A percentile compares a stretch with the other conserved stretches of the same genome.
phyloP scores from a whole-genome alignment of 2,888 invertebrate genomes.

The Hetaerina titia region DNA sequence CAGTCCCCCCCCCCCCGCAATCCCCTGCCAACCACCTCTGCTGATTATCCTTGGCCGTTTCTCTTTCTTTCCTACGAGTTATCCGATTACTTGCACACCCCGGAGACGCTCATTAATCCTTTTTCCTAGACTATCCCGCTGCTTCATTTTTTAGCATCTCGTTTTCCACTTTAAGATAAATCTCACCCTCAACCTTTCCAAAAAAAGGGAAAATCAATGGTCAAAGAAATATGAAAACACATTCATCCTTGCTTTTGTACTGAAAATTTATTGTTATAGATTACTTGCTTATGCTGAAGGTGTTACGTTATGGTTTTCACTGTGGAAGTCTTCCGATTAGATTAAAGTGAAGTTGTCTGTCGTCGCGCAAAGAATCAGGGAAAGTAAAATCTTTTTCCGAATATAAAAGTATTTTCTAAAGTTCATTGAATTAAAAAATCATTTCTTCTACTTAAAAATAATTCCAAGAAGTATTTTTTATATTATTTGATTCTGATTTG shows the following conservation, averaged over 20 bases:
- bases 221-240: neutral
- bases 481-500: too few relatives aligned
- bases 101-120: neutral
- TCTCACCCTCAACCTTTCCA: neutral
- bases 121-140: neutral
- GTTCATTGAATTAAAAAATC: too few relatives aligned
- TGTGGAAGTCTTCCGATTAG: neutral
- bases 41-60: slow-evolving; percentile 26
- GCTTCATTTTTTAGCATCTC: slow-evolving; percentile 17
- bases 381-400: neutral
- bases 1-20: slow-evolving; percentile 76
- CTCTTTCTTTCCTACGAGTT: slow-evolving; percentile 18
- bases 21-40: slow-evolving; percentile 71
- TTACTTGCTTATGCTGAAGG: neutral
- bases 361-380: neutral
- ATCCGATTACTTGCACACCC: slow-evolving; percentile 51
- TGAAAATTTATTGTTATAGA: neutral
- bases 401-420: too few relatives aligned
- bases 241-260: neutral
- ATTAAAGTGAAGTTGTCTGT: neutral
- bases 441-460: too few relatives aligned
- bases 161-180: slow-evolving; percentile 24
- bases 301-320: neutral
- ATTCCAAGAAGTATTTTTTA: too few relatives aligned
- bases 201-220: neutral